A percentile compares a stretch with the other conserved stretches of the same genome.
Evolutionary conservation across 2,888 invertebrate species (phyloP).

Genomic region (Sarcophaga subvicina): DNA sequence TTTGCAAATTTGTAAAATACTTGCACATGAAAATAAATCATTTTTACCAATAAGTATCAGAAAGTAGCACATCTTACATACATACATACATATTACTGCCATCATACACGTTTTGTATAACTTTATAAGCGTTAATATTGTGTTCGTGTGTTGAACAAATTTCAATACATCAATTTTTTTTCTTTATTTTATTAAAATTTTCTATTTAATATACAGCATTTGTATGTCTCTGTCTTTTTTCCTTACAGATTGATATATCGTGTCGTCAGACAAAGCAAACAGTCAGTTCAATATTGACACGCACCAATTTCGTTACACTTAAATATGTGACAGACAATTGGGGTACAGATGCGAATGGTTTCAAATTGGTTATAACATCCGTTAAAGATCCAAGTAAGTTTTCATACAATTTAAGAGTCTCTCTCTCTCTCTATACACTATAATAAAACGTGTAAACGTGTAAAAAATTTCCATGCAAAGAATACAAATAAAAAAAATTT

Average conservation of each 20-base stretch:
- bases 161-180: not conserved
- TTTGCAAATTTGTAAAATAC: too few species aligned
- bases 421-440: too few species aligned
- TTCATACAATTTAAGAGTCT: constrained; percentile 5
- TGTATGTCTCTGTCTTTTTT: constrained; percentile 12
- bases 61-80: too few species aligned
- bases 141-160: too few species aligned
- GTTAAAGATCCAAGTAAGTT: constrained; percentile 96
- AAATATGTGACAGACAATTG: constrained; percentile 96
- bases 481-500: not conserved
- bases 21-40: too few species aligned
- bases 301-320: constrained; percentile 96
- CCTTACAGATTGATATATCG: constrained; percentile 91
- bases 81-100: too few species aligned
- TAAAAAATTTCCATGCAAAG: too few species aligned
- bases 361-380: constrained; percentile 95
- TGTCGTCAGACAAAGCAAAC: constrained; percentile 95
- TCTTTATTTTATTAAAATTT: not conserved
- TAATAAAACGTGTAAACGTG: too few species aligned
- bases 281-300: constrained; percentile 93
- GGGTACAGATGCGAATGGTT: constrained; percentile 96
- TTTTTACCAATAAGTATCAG: too few species aligned
- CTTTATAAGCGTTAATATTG: too few species aligned
- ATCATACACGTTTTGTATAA: too few species aligned
- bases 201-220: not conserved